Evolutionary conservation across 2,797 vertebrate genomes (phyloP).

Genomic region (Balearica regulorum): DNA sequence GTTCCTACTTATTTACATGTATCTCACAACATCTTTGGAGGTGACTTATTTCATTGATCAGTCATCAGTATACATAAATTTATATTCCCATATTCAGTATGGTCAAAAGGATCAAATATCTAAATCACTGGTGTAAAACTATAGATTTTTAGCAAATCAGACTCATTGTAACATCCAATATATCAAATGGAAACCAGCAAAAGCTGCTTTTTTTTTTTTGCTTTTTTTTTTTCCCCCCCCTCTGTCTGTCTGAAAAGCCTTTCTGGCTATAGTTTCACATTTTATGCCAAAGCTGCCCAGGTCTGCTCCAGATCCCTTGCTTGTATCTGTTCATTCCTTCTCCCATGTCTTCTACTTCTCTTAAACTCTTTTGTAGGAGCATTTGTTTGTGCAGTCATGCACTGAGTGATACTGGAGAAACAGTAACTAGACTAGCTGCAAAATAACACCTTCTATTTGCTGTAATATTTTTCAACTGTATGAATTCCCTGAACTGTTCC

Average conservation of each 20-base stretch:
- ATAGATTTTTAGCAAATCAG: not conserved
- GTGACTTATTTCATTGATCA: not conserved
- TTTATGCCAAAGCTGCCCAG: not conserved
- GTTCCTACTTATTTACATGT: not conserved
- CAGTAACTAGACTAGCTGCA: not conserved
- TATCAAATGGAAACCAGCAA: not conserved
- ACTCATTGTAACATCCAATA: not conserved
- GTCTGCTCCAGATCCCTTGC: not conserved
- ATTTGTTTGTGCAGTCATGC: not conserved
- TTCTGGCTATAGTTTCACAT: not conserved
- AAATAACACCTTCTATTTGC: not conserved
- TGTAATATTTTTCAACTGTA: not conserved
- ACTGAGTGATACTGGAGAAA: not conserved
- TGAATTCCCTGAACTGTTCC: not conserved
- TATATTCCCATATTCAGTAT: not conserved
- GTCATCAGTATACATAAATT: not conserved
- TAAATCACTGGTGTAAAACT: not conserved
- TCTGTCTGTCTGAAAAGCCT: not conserved
- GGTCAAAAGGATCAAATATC: not conserved
- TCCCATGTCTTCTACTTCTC: not conserved
- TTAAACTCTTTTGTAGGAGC: not conserved
- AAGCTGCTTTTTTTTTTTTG: no score
- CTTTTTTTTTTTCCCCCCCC: no score
- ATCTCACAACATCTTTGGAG: not conserved
- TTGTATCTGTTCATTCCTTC: not conserved